These are phyloP conservation scores for Gymnothorax reevesii DNA, from an alignment of 2,797 vertebrate species.

Conservation along the genomic window DNA sequence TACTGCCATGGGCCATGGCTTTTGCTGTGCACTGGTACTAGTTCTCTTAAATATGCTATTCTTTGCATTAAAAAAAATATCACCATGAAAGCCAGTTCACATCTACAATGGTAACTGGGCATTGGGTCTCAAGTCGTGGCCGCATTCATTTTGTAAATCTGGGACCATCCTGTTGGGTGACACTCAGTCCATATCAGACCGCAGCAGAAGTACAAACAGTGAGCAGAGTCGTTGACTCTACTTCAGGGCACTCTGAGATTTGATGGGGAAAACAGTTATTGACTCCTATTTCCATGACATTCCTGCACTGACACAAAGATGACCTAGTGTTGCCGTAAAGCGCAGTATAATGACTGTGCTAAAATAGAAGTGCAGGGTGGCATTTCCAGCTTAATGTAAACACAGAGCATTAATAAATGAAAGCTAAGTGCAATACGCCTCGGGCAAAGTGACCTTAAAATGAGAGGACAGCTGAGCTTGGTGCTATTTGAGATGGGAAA, in stretches of 20 bases:
- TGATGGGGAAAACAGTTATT: neutral
- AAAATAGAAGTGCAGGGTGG: neutral
- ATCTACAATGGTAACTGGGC: no score
- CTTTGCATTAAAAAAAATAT: no score
- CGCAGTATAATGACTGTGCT: neutral
- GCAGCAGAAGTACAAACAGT: neutral
- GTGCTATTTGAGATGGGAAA: neutral
- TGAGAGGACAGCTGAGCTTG: neutral
- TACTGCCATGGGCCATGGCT: no score
- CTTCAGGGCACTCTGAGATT: neutral
- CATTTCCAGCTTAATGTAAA: neutral
- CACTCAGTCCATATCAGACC: neutral
- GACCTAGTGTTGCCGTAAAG: neutral
- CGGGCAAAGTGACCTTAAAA: neutral
- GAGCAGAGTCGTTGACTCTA: neutral
- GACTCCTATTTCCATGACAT: neutral
- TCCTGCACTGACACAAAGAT: neutral
- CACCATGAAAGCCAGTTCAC: no score
- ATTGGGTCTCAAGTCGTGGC: no score
- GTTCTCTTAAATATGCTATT: no score
- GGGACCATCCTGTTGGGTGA: neutral
- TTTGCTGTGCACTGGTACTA: no score
- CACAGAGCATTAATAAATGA: neutral
- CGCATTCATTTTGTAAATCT: no score
- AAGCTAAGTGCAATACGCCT: neutral